Base-by-base conservation (phyloP, 2,113 vertebrate genomes). In the Sisor rabdophorus region DNA sequence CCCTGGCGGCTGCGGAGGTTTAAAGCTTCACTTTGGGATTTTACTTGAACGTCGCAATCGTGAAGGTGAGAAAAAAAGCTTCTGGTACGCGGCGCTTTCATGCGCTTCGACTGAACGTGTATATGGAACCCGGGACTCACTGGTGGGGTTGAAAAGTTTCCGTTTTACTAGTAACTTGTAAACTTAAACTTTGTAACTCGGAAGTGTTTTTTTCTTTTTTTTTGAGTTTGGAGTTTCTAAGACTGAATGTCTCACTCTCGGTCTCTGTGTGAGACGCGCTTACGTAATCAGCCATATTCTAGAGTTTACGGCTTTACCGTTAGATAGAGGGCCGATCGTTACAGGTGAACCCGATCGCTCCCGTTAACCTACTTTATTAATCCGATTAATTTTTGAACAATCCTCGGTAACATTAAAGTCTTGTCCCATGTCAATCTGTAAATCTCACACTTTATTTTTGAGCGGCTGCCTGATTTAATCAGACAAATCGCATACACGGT, bases 271-370 rank as follows among this genome's bases (percentile, higher is more conserved):
- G 40, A 63, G 68, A 32, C 77, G 58, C 28, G 80, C 87, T 90
- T 88, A 88, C 88, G 86, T 88, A 87, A 90, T 79, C 19, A 50
- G 56, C 40, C 30, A 79, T 85, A 78, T 85, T 85, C 80, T 79
- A 63, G 26, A 75, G 78, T 52, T 53, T n/a, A n/a, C 13, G 40
- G 55, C 64, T 79, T 86, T 84, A 88, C 91, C 91, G 91, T 92
- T 92, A 92, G 72, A 80, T 86, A 80, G 36, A 84, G 9, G 50
- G 24, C 65, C 47, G 4, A 44, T 1, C 40, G 40, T 44, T 69
- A 79, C 56, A 69, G 71, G 26, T 64, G 56, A 24, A 28, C 50
- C 26, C 5, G 17, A 8, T 44, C 15, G 26, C 13, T 12, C 47
- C 61, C 54, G 30, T 11, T 40, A 9, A 44, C 0, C 28, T 9